Conservation (phyloP, 2,888 invertebrate genomes). For the Lithophane ornitopus region DNA sequence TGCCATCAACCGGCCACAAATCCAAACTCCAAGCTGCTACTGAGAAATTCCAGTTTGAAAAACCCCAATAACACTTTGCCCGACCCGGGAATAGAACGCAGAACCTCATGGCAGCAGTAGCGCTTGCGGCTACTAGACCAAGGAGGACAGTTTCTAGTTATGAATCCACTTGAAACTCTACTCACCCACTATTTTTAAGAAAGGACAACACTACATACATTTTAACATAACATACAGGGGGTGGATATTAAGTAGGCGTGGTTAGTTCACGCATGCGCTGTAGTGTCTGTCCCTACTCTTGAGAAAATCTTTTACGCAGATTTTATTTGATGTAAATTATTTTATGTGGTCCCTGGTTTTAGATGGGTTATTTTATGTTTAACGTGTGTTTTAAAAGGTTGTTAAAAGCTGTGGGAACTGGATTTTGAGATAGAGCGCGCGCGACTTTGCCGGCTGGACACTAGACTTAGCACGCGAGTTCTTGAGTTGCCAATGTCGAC, state of each 20-base stretch:
- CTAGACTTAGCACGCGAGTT: background rate
- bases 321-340: constrained; percentile 32
- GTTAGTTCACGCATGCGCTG: constrained; percentile 40
- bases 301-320: background rate
- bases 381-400: background rate
- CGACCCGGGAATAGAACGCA: too few relatives aligned
- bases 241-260: constrained; percentile 44
- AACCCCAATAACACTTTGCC: too few relatives aligned
- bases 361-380: background rate
- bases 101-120: too few relatives aligned
- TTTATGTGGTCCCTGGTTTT: constrained; percentile 18
- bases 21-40: too few relatives aligned
- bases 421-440: background rate
- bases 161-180: background rate
- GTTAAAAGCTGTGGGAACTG: background rate
- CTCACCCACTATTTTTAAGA: constrained; percentile 32
- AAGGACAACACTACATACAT: constrained; percentile 27
- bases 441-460: background rate
- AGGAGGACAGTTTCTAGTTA: background rate
- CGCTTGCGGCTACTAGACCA: too few relatives aligned
- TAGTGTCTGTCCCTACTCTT: background rate
- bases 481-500: too few relatives aligned
- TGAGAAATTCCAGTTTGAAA: too few relatives aligned
- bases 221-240: constrained; percentile 30
- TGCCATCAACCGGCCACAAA: too few relatives aligned